Conservation (phyloP, 1,140 invertebrate genomes). For the Euglossa dilemma region DNA sequence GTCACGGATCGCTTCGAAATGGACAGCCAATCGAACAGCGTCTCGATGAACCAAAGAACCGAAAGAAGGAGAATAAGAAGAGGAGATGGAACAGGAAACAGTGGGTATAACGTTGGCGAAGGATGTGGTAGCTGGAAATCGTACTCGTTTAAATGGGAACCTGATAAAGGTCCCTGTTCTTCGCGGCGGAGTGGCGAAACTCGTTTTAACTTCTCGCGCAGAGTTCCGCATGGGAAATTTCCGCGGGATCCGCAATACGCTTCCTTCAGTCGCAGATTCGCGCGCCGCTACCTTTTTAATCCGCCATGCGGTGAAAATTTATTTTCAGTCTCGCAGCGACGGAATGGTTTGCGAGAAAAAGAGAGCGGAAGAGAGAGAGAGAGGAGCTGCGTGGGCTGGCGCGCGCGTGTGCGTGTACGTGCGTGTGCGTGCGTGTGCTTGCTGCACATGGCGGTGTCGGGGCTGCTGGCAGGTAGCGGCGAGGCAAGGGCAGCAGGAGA, state of each 20-base stretch:
- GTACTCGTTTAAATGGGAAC: constrained; percentile 25
- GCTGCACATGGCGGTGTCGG: not conserved
- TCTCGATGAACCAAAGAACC: no score
- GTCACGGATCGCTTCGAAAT: no score
- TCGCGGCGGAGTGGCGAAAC: not conserved
- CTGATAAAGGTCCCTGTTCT: constrained; percentile 15
- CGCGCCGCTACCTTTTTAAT: constrained; percentile 31
- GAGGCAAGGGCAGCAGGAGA: constrained; percentile 9
- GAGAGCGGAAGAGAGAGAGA: not conserved
- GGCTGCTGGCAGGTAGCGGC: not conserved
- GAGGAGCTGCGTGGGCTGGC: not conserved
- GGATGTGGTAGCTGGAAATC: not conserved
- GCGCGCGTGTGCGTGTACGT: no score
- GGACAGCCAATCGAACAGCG: no score
- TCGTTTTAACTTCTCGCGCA: constrained; percentile 22
- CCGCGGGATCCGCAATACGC: constrained; percentile 5
- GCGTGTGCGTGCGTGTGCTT: no score
- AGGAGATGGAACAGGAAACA: not conserved
- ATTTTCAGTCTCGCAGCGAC: constrained; percentile 16
- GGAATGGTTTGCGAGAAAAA: not conserved
- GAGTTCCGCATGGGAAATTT: constrained; percentile 21
- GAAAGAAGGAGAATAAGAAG: no score
- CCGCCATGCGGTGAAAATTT: constrained; percentile 27
- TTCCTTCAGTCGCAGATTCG: constrained; percentile 18
- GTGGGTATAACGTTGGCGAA: not conserved